Evolutionary conservation across 2,888 invertebrate species (phyloP), one percentile per base, ranked within the genome.

Genomic region (Strigamia maritima): DNA sequence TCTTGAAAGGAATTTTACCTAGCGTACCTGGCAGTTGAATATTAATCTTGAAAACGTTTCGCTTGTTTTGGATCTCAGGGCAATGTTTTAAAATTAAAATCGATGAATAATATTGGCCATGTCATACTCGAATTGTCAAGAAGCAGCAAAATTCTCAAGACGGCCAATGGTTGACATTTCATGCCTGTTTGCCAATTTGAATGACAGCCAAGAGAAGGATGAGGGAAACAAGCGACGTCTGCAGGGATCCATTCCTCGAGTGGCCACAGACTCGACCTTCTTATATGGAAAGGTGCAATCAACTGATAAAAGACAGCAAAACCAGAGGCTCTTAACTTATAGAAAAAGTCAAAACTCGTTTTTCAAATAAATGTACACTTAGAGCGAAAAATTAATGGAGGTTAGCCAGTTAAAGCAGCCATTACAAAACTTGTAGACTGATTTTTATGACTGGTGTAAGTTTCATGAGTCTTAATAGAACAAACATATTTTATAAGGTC

Each of bases 321-420:
- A 65, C 60, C 60, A 65, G 60, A 7, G 22, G 60, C 60, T 65
- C 60, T 65, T n/a, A n/a, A n/a, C n/a, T n/a, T 65, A 65, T 12
- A 19, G 19, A 19, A 22, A 65, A 22, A n/a, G 60, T 65, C 60
- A 65, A 16, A n/a, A 65, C 60, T 24, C 60, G 60, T 65, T 65
- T 65, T 65, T 65, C 60, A 65, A 65, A 65, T 65, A 65, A 65
- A 65, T 65, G 60, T 24, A 65, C 60, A 65, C 60, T 65, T 24
- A 65, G 19, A 19, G 60, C 60, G 14, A 22, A 2, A 7, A 65
- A 65, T 65, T 65, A 65, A 65, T 65, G 60, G 22, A 22, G 60
- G 14, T 65, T 65, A 65, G 22, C 60, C 60, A 24, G 22, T 65
- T 65, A 22, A 65, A 22, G 19, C 19, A 65, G 60, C 24, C 22